Percentiles rank a stretch among this genome's conserved stretches.
These are phyloP conservation scores for Calliscelio sp. DNA, from an alignment of 2,888 invertebrate genomes.

Conservation along the genomic window DNA sequence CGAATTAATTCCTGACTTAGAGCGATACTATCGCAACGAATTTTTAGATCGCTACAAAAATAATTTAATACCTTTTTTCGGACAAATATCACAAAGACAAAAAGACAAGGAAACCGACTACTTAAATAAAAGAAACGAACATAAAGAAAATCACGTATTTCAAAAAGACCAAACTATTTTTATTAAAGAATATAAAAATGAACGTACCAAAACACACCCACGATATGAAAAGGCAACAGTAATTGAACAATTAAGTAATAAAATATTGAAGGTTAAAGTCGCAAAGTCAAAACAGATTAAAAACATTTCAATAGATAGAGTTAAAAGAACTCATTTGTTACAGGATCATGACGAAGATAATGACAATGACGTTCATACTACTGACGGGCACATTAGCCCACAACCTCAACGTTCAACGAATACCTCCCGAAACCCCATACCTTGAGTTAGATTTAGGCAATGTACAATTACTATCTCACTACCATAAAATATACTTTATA, in stretches of 20 bases:
- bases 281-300: slow-evolving; percentile 7
- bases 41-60: background rate
- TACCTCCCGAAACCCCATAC: slow-evolving; percentile 6
- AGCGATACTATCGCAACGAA: slow-evolving; percentile 6
- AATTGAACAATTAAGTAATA: slow-evolving; percentile 18
- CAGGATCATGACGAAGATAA: slow-evolving; percentile 7
- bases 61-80: background rate
- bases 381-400: background rate
- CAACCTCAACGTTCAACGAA: background rate
- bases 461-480: slow-evolving; percentile 14
- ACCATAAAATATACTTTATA: slow-evolving; percentile 11
- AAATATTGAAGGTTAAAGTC: slow-evolving; percentile 13
- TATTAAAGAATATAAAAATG: slow-evolving; percentile 11
- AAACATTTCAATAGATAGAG: background rate
- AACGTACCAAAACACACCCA: slow-evolving; percentile 1
- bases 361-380: background rate
- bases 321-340: slow-evolving; percentile 2
- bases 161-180: background rate
- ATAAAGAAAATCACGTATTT: background rate
- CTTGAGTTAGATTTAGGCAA: slow-evolving; percentile 2
- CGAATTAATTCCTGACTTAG: slow-evolving; percentile 1
- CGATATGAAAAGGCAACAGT: slow-evolving; percentile 14
- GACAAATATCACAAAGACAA: background rate
- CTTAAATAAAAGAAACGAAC: background rate
- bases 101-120: background rate